phyloP scores from a whole-genome alignment of 2,113 vertebrate species.

The Oophaga pumilio region DNA sequence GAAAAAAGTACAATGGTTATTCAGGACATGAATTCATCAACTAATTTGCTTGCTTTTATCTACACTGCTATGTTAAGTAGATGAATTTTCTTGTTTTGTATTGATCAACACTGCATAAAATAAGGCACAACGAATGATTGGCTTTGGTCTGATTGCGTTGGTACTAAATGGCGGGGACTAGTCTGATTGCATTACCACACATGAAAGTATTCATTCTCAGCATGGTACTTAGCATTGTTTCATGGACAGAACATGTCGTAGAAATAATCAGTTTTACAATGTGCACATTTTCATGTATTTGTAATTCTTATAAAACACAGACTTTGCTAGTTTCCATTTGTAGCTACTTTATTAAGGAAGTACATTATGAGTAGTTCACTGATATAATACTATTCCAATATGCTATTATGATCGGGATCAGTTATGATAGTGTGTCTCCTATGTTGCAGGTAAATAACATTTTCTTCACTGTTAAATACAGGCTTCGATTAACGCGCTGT shows the following conservation, averaged over 20 bases:
- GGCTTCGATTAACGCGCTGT: neutral
- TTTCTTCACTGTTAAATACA: neutral
- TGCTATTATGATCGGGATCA: neutral
- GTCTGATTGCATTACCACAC: constrained; percentile 15
- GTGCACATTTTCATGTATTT: neutral
- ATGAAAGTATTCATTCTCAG: neutral
- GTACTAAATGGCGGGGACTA: neutral
- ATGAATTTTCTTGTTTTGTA: constrained; percentile 3
- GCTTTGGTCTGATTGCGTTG: neutral
- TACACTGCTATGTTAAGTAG: constrained; percentile 1
- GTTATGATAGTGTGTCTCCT: neutral
- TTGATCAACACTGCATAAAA: constrained; percentile 14
- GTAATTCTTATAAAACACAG: neutral
- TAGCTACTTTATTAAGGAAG: neutral
- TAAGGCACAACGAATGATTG: constrained; percentile 2
- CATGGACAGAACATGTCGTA: neutral
- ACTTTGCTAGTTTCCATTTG: neutral
- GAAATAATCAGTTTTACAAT: neutral
- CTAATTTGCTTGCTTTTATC: constrained; percentile 13
- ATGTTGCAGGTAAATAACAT: neutral
- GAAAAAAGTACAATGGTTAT: constrained; percentile 22
- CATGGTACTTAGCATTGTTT: neutral
- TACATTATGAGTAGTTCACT: neutral
- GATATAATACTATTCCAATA: neutral
- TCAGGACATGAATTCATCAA: constrained; percentile 22